phyloP scores from a whole-genome alignment of 2,113 vertebrate species.

The Chunga burmeisteri region DNA sequence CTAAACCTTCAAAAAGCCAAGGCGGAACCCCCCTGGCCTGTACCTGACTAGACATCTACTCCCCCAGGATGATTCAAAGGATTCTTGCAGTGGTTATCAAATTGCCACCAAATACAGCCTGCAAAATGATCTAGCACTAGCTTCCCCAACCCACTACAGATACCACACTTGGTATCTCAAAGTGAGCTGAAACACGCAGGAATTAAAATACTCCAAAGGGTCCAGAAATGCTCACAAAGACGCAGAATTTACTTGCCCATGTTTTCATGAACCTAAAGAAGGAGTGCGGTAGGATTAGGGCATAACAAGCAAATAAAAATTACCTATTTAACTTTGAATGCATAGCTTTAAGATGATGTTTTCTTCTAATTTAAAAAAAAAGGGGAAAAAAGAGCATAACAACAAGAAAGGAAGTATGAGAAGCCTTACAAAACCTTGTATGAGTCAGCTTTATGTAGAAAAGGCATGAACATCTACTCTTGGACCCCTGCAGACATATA shows the following conservation, averaged over 20 bases:
- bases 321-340: background rate
- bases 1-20: background rate
- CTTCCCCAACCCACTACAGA: background rate
- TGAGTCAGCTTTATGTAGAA: background rate
- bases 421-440: background rate
- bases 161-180: background rate
- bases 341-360: background rate
- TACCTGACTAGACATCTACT: background rate
- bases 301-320: background rate
- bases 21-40: background rate
- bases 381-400: fast-evolving
- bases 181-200: background rate
- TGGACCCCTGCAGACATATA: background rate
- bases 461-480: background rate
- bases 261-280: background rate
- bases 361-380: background rate
- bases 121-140: background rate
- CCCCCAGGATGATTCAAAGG: background rate
- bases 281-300: background rate
- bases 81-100: background rate
- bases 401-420: background rate
- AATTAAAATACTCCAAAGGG: background rate
- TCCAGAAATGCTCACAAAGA: background rate
- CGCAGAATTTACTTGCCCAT: background rate
- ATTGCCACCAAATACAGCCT: background rate